Base-by-base conservation (phyloP, 2,113 vertebrate genomes). In the Tetrax tetrax region DNA sequence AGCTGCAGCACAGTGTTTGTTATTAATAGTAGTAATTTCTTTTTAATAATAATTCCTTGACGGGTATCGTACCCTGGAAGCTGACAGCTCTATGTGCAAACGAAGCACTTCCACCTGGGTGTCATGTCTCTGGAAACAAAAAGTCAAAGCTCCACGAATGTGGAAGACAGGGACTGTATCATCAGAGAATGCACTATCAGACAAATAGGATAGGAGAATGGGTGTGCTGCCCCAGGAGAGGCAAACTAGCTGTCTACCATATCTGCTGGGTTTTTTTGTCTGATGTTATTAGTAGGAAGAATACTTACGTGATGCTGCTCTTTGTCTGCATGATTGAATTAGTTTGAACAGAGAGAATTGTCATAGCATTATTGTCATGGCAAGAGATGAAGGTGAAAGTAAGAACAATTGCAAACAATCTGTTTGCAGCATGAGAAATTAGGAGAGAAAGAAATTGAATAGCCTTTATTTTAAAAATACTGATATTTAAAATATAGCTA, bases 11-110 rank as follows among this genome's bases (percentile, higher is more conserved):
- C 0, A 5, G 8, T 75, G 22, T 89, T 94, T 94, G 50, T 85
- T 91, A 89, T 65, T 87, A 83, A 76, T 61, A 94, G 57, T 23
- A 87, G 35, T 35, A 85, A 37, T 83, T 94, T 83, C 37, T 86
- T 90, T 38, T 64, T 87, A 80, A 47, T 88, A 82, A 65, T 78
- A 84, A 83, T 80, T 85, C 53, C 61, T 69, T 87, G 56, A 57
- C 12, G 10, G 14, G 23, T 79, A 41, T 89, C 3, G 0, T 94
- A 61, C 22, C 45, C 72, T 43, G 61, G 59, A 92, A 95, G 54
- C 35, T 74, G 83, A 90, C 92, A 94, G 65, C 75, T 92, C 33
- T 17, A 2, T 33, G 61, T 78, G 69, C 65, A 77, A 91, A 91
- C 2, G 2, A 89, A 77, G 35, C 68, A 23, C 54, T 77, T 84